Conservation (phyloP, 2,797 vertebrate species). For the Pseudochromis fuscus region DNA sequence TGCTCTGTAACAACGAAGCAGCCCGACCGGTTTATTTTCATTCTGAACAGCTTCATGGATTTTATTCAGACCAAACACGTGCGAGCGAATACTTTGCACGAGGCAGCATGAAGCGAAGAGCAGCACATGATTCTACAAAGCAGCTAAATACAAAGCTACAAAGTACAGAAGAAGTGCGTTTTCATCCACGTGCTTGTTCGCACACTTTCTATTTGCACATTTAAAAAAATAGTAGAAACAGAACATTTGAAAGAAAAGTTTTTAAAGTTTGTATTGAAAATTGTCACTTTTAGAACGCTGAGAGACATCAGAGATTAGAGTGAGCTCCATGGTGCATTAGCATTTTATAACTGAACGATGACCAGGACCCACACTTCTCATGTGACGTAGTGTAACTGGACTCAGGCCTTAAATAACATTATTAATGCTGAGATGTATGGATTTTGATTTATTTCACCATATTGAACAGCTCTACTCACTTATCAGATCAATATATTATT, state of each 20-base stretch:
- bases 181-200: slow-evolving; percentile 12
- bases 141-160: slow-evolving; percentile 16
- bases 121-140: slow-evolving; percentile 12
- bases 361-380: too few relatives aligned
- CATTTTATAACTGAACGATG: too few relatives aligned
- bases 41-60: not conserved
- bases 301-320: too few relatives aligned
- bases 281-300: too few relatives aligned
- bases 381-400: too few relatives aligned
- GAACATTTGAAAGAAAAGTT: not conserved
- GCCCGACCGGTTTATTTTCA: not conserved
- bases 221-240: not conserved
- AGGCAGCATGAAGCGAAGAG: slow-evolving; percentile 1
- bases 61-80: slow-evolving; percentile 4
- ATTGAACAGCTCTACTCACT: too few relatives aligned
- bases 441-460: too few relatives aligned
- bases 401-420: too few relatives aligned
- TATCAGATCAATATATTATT: too few relatives aligned
- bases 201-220: not conserved
- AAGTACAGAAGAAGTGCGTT: not conserved
- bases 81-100: not conserved
- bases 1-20: not conserved
- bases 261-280: not conserved
- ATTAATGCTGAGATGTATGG: too few relatives aligned
- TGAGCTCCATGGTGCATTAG: too few relatives aligned